Evolutionary conservation across 2,797 vertebrate genomes (phyloP).

Genomic region (Petrocephalus schoutedeni): DNA sequence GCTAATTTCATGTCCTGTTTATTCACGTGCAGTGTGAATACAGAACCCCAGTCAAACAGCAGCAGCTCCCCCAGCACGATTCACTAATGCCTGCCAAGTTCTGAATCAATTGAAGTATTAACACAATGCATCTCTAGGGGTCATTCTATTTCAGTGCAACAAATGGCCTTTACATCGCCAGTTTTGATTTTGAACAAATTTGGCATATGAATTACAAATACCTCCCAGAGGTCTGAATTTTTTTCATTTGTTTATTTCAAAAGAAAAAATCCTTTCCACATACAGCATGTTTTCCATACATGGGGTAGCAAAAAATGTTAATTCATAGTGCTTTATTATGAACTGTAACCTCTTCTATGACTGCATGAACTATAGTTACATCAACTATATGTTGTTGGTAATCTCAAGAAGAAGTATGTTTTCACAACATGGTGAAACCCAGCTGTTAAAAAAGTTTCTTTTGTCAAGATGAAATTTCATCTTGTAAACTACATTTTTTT

Average conservation of each 20-base stretch:
- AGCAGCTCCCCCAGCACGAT: conserved; percentile 94
- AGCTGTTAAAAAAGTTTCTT: not conserved
- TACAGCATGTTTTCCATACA: not conserved
- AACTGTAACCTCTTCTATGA: not conserved
- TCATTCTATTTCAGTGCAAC: not conserved
- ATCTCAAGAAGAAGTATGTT: not conserved
- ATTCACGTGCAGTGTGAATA: conserved; percentile 93
- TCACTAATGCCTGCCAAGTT: conserved; percentile 97
- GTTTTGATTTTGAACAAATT: not conserved
- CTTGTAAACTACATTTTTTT: not conserved
- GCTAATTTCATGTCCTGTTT: conserved; percentile 72
- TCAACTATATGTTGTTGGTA: too few species aligned
- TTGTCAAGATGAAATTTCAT: not conserved
- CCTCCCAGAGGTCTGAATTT: not conserved
- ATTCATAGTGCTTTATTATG: not conserved
- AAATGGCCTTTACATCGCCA: not conserved
- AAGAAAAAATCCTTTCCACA: not conserved
- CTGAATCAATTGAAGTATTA: conserved; percentile 53
- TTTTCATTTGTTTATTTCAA: not conserved
- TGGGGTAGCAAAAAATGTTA: not conserved
- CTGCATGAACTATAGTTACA: not conserved
- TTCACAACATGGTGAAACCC: not conserved
- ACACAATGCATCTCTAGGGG: not conserved
- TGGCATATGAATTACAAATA: not conserved
- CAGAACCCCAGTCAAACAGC: conserved; percentile 85